phyloP scores from a whole-genome alignment of 2,888 invertebrate genomes.

The Scaptomyza flava region DNA sequence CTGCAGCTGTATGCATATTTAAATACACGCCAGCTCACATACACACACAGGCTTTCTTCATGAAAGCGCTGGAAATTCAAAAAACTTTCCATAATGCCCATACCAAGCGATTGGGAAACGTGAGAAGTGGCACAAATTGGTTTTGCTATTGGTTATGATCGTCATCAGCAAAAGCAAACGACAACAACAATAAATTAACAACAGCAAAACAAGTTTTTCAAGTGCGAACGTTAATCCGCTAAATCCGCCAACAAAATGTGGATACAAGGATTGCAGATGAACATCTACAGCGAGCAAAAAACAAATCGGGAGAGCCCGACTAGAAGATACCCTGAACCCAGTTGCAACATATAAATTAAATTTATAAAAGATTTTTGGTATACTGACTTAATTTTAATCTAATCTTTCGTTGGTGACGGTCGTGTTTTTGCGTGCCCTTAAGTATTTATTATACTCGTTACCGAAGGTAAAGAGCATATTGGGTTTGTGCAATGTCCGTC shows the following conservation, averaged over 20 bases:
- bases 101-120: slow-evolving; percentile 65
- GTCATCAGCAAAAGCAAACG: slow-evolving; percentile 24
- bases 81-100: slow-evolving; percentile 66
- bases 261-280: slow-evolving; percentile 51
- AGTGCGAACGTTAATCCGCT: slow-evolving; percentile 61
- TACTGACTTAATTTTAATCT: no score
- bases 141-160: slow-evolving; percentile 63
- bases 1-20: slow-evolving; percentile 21
- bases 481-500: no score
- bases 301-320: no score
- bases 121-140: slow-evolving; percentile 62
- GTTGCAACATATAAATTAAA: no score
- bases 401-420: no score
- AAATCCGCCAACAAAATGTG: slow-evolving; percentile 23
- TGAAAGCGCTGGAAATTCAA: slow-evolving; percentile 53
- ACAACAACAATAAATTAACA: slow-evolving; percentile 7
- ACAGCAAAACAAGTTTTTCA: slow-evolving; percentile 67
- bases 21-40: slow-evolving; percentile 5
- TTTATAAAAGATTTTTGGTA: no score
- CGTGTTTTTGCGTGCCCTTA: no score
- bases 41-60: slow-evolving; percentile 2
- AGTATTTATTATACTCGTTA: no score
- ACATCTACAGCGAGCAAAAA: slow-evolving; percentile 25
- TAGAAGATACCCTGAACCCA: no score
- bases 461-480: no score